Percentiles rank a stretch among this genome's conserved stretches.
These are phyloP conservation scores for Thunnus thynnus DNA, from an alignment of 2,113 vertebrate genomes.

Conservation along the genomic window DNA sequence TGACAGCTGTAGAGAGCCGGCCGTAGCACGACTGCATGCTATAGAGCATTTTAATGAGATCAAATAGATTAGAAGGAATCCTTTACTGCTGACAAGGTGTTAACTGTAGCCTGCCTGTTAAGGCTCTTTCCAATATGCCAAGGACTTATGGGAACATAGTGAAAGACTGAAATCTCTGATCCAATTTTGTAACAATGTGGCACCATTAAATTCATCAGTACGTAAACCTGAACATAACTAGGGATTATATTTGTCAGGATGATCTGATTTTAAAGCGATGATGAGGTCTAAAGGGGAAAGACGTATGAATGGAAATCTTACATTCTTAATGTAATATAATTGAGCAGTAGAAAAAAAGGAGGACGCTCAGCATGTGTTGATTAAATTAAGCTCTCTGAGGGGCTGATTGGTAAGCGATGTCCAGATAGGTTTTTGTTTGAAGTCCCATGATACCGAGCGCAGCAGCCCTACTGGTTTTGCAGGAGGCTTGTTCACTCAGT, in stretches of 20 bases:
- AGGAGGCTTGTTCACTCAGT: conserved; percentile 40
- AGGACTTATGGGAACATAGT: conserved; percentile 49
- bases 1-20: conserved; percentile 43
- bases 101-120: conserved; percentile 53
- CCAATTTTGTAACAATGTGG: conserved; percentile 48
- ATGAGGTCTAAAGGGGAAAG: conserved; percentile 33
- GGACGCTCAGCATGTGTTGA: conserved; percentile 35
- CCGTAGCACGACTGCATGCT: conserved; percentile 10
- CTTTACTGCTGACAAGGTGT: conserved; percentile 75
- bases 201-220: conserved; percentile 49
- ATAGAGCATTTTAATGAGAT: conserved; percentile 68
- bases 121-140: conserved; percentile 41
- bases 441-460: conserved; percentile 41
- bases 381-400: conserved; percentile 44
- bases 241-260: conserved; percentile 16
- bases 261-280: conserved; percentile 46
- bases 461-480: conserved; percentile 16
- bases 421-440: conserved; percentile 41
- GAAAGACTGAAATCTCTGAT: conserved; percentile 42
- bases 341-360: conserved; percentile 4
- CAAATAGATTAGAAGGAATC: conserved; percentile 75
- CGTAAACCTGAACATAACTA: conserved; percentile 18
- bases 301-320: background rate
- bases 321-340: background rate
- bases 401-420: conserved; percentile 2